These are phyloP conservation scores for Gallirallus australis DNA, from an alignment of 2,797 vertebrate species.

Conservation along the genomic window DNA sequence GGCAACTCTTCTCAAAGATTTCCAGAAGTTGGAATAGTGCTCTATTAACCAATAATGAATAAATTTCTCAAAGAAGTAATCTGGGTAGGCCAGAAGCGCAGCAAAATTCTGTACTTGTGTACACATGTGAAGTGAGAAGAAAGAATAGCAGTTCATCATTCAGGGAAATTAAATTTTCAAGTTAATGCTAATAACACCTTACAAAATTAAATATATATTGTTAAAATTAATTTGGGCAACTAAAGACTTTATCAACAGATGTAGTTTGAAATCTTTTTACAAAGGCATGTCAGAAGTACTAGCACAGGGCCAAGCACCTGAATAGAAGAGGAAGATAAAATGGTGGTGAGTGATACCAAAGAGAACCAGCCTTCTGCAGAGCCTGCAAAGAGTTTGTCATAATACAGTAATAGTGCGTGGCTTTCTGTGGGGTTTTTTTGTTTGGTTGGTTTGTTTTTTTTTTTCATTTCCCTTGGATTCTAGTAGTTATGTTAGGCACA, in stretches of 20 bases:
- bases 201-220: not conserved
- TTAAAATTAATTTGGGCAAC: not conserved
- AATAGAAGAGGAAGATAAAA: not conserved
- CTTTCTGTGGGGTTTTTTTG: not conserved
- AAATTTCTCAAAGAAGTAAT: not conserved
- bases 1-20: not conserved
- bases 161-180: not conserved
- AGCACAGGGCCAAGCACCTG: not conserved
- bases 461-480: not conserved
- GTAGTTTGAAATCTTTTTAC: not conserved
- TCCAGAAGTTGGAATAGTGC: not conserved
- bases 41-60: not conserved
- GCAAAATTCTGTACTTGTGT: not conserved
- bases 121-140: not conserved
- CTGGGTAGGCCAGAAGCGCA: not conserved
- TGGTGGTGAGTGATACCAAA: not conserved
- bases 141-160: not conserved
- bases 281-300: not conserved
- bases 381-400: not conserved
- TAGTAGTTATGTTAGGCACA: not conserved
- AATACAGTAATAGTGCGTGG: not conserved
- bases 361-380: not conserved
- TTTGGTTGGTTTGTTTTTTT: not conserved
- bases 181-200: not conserved
- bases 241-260: not conserved